Conservation (phyloP, 2,113 vertebrate species). For the Trochalopteron elliotii region DNA sequence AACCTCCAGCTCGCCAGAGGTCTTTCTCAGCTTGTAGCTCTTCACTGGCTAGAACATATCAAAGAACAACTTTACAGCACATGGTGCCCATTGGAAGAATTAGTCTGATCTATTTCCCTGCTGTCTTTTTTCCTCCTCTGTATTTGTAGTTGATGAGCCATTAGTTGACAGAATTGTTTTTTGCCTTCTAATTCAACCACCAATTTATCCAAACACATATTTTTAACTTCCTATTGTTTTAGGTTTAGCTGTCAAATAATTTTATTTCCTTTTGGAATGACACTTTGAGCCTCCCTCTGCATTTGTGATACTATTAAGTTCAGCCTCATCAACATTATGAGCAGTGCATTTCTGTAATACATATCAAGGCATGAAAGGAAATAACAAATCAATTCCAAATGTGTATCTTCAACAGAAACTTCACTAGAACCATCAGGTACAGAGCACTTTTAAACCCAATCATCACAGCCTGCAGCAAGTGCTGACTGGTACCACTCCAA, state of each 20-base stretch:
- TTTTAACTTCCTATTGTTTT: neutral
- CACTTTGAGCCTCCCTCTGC: neutral
- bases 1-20: neutral
- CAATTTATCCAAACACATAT: neutral
- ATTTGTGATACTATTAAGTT: neutral
- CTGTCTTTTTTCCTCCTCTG: neutral
- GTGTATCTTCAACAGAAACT: neutral
- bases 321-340: neutral
- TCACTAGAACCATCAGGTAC: neutral
- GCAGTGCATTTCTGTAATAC: neutral
- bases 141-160: neutral
- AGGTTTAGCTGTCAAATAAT: neutral
- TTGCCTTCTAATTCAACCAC: neutral
- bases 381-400: neutral
- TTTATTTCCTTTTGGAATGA: neutral
- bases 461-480: neutral
- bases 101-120: neutral
- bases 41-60: neutral
- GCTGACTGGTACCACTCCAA: neutral
- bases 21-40: neutral
- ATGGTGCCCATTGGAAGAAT: neutral
- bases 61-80: neutral
- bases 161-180: neutral
- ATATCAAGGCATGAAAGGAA: neutral
- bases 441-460: neutral